These are phyloP conservation scores for Melanotaenia duboulayi DNA, from an alignment of 2,113 vertebrate genomes.

Conservation along the genomic window DNA sequence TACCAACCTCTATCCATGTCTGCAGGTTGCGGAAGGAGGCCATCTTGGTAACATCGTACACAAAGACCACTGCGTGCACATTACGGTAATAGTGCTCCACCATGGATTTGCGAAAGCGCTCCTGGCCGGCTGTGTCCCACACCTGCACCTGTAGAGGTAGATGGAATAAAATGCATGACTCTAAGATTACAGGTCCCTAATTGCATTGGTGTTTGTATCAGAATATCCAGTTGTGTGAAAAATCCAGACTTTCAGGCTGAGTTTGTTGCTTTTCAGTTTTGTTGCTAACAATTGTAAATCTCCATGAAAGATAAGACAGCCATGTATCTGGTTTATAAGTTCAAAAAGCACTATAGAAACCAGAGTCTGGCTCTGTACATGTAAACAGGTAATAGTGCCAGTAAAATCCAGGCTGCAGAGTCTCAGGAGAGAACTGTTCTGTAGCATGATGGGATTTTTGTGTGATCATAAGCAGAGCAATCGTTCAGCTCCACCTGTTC, in stretches of 20 bases:
- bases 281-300: conserved; percentile 5
- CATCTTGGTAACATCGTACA: conserved; percentile 98
- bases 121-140: conserved; percentile 98
- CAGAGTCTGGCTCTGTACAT: not conserved
- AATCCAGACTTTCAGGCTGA: no score
- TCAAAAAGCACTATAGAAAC: not conserved
- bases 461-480: conserved; percentile 11
- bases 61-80: conserved; percentile 95
- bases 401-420: not conserved
- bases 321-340: conserved; percentile 1
- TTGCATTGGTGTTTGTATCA: not conserved
- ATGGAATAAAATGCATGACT: not conserved
- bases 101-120: conserved; percentile 97
- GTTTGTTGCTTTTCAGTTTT: not conserved
- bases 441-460: not conserved
- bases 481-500: no score
- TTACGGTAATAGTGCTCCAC: conserved; percentile 98
- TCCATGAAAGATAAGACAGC: not conserved
- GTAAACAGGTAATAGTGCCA: conserved; percentile 15
- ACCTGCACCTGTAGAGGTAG: conserved; percentile 89
- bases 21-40: conserved; percentile 95
- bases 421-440: conserved; percentile 19
- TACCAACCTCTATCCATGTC: conserved; percentile 87
- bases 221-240: no score
- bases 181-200: no score